phyloP scores from a whole-genome alignment of 64 coral and sea anemone genomes.

The Acropora yongei region DNA sequence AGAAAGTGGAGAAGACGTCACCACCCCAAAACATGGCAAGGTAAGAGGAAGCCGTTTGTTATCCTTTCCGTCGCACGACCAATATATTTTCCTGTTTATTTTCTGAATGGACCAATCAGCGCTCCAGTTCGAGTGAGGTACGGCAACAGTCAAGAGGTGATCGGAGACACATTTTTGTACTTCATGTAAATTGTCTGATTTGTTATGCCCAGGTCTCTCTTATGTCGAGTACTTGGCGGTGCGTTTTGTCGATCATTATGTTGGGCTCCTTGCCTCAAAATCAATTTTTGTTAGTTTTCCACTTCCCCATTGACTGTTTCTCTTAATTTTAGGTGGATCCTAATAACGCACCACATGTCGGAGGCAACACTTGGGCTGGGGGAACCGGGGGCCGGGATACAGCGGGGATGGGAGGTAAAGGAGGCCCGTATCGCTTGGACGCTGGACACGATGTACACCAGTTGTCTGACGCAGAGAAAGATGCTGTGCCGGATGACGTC shows the following conservation, averaged over 20 bases:
- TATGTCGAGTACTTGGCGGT: too few relatives aligned
- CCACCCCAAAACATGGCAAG: conserved; percentile 93
- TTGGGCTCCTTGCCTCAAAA: not conserved
- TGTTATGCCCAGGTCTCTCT: too few relatives aligned
- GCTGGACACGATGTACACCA: conserved; percentile 96
- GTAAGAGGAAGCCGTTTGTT: conserved; percentile 16
- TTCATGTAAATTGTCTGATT: too few relatives aligned
- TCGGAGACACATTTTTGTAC: too few relatives aligned
- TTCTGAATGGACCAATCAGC: too few relatives aligned
- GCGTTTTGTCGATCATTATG: too few relatives aligned
- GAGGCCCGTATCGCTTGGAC: conserved; percentile 95
- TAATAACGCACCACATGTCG: conserved; percentile 87
- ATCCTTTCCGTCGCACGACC: not conserved
- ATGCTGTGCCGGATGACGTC: conserved; percentile 92
- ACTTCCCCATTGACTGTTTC: not conserved
- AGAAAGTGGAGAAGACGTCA: conserved; percentile 86
- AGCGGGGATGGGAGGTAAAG: conserved; percentile 97
- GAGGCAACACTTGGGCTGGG: conserved; percentile 98
- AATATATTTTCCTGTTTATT: too few relatives aligned
- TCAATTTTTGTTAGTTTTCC: not conserved
- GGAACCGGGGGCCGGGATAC: conserved; percentile 98
- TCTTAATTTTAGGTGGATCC: conserved; percentile 71
- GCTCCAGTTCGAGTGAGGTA: too few relatives aligned
- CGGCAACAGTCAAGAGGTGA: too few relatives aligned
- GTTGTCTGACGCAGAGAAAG: conserved; percentile 92